These are phyloP conservation scores for Oreonectes daqikongensis DNA, from an alignment of 2,797 vertebrate genomes.

Conservation along the genomic window DNA sequence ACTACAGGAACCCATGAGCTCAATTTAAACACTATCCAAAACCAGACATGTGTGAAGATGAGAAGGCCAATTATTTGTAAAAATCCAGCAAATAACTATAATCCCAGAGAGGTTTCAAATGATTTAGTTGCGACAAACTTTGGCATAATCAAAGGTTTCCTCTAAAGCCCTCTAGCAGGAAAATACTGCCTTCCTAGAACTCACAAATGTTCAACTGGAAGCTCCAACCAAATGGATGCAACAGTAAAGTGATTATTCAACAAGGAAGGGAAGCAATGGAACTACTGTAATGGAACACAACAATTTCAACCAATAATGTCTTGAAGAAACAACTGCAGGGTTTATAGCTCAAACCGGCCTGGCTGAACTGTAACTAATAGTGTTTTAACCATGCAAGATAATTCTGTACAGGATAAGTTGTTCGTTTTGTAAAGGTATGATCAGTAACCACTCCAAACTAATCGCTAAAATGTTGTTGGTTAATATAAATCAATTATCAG, in stretches of 20 bases:
- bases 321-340: not conserved
- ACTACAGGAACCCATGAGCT: not conserved
- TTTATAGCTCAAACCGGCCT: too few relatives aligned
- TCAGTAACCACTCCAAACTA: not conserved
- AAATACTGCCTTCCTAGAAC: not conserved
- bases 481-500: not conserved
- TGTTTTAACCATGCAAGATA: not conserved
- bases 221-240: not conserved
- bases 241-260: not conserved
- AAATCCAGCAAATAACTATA: conserved; percentile 27
- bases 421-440: not conserved
- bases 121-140: not conserved
- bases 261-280: not conserved
- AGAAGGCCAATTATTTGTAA: conserved; percentile 29
- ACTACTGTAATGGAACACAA: conserved; percentile 33
- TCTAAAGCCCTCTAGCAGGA: conserved; percentile 20
- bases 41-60: not conserved
- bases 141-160: not conserved
- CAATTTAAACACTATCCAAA: not conserved
- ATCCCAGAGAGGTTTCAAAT: conserved; percentile 6
- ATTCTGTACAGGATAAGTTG: not conserved
- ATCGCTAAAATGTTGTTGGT: not conserved
- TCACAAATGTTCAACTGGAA: conserved; percentile 2
- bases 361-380: too few relatives aligned
- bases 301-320: not conserved